phyloP scores from a whole-genome alignment of 1,140 invertebrate species.

The Bombus turneri region DNA sequence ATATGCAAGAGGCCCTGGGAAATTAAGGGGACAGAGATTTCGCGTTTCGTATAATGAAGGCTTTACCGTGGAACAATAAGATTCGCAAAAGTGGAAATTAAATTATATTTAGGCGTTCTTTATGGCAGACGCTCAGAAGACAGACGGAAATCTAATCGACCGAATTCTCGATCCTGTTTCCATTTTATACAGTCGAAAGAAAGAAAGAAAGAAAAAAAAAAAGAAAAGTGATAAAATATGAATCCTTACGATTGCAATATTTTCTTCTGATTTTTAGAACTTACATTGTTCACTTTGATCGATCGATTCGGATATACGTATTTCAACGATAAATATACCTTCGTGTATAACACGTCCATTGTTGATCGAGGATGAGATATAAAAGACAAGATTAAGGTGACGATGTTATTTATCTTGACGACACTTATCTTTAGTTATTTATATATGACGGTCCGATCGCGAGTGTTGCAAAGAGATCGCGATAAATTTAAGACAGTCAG shows the following conservation, averaged over 20 bases:
- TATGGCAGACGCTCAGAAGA: neutral
- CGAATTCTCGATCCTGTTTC: neutral
- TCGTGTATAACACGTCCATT: neutral
- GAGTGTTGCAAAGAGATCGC: neutral
- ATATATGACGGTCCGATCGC: neutral
- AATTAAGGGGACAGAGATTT: neutral
- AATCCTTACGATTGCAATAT: too few species aligned
- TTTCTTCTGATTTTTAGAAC: neutral
- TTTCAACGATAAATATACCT: too few species aligned
- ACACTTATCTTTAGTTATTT: neutral
- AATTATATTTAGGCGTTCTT: neutral
- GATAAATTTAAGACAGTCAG: conserved; percentile 1
- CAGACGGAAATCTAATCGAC: neutral
- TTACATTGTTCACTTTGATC: neutral
- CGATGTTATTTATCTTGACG: neutral
- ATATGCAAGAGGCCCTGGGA: neutral
- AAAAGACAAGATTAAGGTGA: neutral
- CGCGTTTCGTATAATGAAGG: neutral
- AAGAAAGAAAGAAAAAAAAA: too few species aligned
- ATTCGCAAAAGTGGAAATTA: neutral
- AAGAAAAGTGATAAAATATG: neutral
- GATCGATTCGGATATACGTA: neutral
- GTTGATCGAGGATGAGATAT: neutral
- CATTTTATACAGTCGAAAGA: neutral
- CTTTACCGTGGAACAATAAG: conserved; percentile 1